A percentile compares a stretch with the other conserved stretches of the same genome.
Evolutionary conservation across 2,113 vertebrate genomes (phyloP).

Genomic region (Lethenteron camtschaticum): DNA sequence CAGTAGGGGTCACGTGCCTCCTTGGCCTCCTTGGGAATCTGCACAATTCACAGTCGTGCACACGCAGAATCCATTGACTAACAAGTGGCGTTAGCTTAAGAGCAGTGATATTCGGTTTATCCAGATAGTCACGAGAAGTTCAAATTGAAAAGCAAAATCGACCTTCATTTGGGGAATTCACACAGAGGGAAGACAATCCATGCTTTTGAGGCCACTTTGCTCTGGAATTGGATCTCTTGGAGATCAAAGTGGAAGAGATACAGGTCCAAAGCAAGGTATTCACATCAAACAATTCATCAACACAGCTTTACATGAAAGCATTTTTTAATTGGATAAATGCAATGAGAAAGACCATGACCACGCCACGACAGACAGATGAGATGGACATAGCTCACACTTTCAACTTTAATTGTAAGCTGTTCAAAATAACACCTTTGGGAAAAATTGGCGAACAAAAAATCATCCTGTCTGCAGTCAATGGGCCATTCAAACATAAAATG

Average conservation of each 20-base stretch:
- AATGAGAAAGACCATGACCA: too few relatives aligned
- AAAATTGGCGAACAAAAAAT: too few relatives aligned
- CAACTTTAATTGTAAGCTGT: too few relatives aligned
- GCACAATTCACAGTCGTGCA: not conserved
- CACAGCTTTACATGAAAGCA: too few relatives aligned
- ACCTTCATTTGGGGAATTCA: not conserved
- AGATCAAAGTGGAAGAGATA: too few relatives aligned
- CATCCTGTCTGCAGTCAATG: too few relatives aligned
- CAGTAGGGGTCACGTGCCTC: slow-evolving; percentile 37
- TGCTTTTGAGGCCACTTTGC: not conserved
- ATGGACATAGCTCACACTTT: too few relatives aligned
- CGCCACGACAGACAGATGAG: too few relatives aligned
- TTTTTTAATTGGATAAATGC: too few relatives aligned
- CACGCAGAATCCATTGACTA: not conserved
- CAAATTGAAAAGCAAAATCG: not conserved
- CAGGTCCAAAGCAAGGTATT: too few relatives aligned
- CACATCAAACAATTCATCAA: too few relatives aligned
- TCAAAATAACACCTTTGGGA: too few relatives aligned
- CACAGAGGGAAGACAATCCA: not conserved
- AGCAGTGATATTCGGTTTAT: not conserved
- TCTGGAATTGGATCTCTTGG: not conserved
- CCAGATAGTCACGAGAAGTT: not conserved
- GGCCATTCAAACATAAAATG: not conserved
- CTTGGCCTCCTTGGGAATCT: slow-evolving; percentile 58
- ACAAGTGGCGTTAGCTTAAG: not conserved